A percentile compares a stretch with the other conserved stretches of the same genome.
These are phyloP conservation scores for Diarsia brunnea DNA, from an alignment of 2,888 invertebrate genomes.

Conservation along the genomic window DNA sequence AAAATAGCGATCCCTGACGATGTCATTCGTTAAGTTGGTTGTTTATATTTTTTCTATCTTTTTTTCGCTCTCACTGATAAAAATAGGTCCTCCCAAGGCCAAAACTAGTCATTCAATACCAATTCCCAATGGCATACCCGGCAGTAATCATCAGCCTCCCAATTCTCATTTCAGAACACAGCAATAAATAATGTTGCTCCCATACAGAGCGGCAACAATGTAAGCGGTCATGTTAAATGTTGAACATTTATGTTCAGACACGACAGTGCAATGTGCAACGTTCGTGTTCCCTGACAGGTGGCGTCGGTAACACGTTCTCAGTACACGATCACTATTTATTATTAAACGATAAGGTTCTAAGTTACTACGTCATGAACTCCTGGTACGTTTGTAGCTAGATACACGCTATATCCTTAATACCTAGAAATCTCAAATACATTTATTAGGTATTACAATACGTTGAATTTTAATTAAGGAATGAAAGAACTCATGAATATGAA, in stretches of 20 bases:
- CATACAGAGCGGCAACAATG: conserved; percentile 21
- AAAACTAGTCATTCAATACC: not conserved
- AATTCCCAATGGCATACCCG: not conserved
- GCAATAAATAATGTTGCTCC: conserved; percentile 32
- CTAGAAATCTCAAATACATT: conserved; percentile 2
- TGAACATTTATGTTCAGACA: conserved; percentile 43
- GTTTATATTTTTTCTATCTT: not conserved
- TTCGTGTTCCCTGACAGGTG: conserved; percentile 55
- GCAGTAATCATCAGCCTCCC: not conserved
- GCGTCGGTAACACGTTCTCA: conserved; percentile 41
- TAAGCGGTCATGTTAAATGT: conserved; percentile 46
- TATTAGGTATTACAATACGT: not conserved
- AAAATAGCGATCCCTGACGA: not conserved
- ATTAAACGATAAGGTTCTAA: conserved; percentile 47
- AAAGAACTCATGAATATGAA: not conserved
- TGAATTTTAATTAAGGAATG: conserved; percentile 4
- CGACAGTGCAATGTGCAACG: conserved; percentile 52
- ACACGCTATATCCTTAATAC: not conserved
- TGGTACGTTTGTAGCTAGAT: not conserved
- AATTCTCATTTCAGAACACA: not conserved
- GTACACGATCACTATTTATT: conserved; percentile 48
- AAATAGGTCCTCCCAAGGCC: not conserved
- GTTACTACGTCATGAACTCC: conserved; percentile 12
- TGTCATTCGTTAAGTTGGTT: not conserved
- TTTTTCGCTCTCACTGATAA: not conserved